Evolutionary conservation across 2,888 invertebrate genomes (phyloP).

Genomic region (Odontothrips loti): DNA sequence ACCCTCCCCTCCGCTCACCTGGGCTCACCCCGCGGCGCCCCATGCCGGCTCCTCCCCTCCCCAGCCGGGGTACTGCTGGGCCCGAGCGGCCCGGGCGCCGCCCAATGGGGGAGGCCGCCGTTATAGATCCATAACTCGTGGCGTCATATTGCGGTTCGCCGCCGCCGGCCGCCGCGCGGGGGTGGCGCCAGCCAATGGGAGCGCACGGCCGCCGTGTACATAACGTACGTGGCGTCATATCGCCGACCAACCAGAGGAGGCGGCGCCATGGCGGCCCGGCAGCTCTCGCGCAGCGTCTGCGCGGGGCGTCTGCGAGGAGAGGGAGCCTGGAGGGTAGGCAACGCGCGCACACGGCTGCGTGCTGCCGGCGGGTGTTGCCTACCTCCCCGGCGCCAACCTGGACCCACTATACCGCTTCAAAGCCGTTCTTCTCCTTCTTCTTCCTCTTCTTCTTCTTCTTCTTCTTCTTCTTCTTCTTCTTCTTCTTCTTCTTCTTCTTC

Average conservation of each 20-base stretch:
- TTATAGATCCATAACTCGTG: constrained; percentile 20
- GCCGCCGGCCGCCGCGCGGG: neutral
- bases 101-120: neutral
- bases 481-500: neutral
- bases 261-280: no score
- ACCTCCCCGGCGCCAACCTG: neutral
- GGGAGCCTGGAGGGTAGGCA: no score
- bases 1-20: neutral
- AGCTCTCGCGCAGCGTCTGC: no score
- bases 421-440: neutral
- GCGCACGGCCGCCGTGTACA: neutral
- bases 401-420: neutral
- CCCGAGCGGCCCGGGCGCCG: neutral
- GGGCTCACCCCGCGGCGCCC: no score
- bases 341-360: neutral
- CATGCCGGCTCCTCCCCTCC: no score
- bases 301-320: no score
- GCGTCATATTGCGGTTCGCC: constrained; percentile 16
- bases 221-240: no score
- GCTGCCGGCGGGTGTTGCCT: neutral
- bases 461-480: neutral
- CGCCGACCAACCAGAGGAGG: no score
- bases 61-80: no score
- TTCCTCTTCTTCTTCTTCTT: neutral
- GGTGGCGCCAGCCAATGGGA: neutral